Base-by-base conservation (phyloP, 2,113 vertebrate genomes). In the Monopterus albus region DNA sequence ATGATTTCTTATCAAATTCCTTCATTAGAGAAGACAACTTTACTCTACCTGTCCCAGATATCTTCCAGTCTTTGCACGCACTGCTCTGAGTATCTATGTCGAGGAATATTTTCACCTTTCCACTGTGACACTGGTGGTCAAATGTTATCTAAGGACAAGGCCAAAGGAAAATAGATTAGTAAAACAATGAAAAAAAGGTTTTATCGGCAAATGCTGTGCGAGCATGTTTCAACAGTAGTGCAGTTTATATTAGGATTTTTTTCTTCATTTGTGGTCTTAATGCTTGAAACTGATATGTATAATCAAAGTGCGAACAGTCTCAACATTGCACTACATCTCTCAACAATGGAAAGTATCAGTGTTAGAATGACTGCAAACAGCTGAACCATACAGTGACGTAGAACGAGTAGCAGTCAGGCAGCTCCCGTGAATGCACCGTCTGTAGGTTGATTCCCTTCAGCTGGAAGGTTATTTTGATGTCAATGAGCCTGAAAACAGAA, bases 391-490 rank as follows among this genome's bases (percentile, higher is more conserved):
- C 97, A 79, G 59, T 96, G 7, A 97, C 94, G 62, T 89, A 88
- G 91, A 98, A 99, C 1, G 85, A 78, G 29, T 98, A 98, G 89
- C 97, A 99, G 90, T 98, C 97, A 0, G 97, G 96, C 38, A 97
- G 17, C 81, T 97, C 96, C 12, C 91, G 93, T 7, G 93, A 92
- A 45, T 93, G 94, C 72, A 98, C 93, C 0, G 95, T 97, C 88
- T 98, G 97, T 0, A 99, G 91, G 79, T 98, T 96, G 74, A 98
- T 96, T 69, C 96, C 96, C 82, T 95, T 96, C 70, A 99, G 90
- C 67, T 90, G 91, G 88, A 99, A 98, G 20, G 91, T 94, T 68
- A 98, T 91, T 82, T 95, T 93, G 59, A 98, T 66, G 62, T 94
- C 86, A 55, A 98, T 84, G n/a, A 98, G 95, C 84, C 97, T 99